Percentiles rank a stretch among this genome's conserved stretches.
phyloP scores from a whole-genome alignment of 2,888 invertebrate genomes.

The Platycnemis pennipes region DNA sequence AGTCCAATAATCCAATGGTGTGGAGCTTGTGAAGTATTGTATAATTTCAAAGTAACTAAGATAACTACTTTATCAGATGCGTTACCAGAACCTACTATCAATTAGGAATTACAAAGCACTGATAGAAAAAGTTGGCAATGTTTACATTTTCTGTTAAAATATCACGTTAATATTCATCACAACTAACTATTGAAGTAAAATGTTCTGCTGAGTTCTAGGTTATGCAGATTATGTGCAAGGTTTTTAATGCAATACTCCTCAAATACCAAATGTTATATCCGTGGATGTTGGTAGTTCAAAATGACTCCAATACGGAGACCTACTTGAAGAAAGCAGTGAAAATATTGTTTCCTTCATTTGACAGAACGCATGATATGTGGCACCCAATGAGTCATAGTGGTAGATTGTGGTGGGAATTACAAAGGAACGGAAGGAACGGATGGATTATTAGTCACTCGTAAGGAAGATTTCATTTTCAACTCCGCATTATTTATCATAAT shows the following conservation, averaged over 20 bases:
- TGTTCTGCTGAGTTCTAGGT: neutral
- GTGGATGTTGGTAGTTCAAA: neutral
- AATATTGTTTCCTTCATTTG: neutral
- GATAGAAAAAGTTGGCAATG: too few species aligned
- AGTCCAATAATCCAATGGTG: too few species aligned
- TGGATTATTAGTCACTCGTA: neutral
- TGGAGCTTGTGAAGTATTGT: too few species aligned
- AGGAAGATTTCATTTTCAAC: too few species aligned
- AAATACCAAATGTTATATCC: neutral
- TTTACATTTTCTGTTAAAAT: too few species aligned
- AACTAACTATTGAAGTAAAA: too few species aligned
- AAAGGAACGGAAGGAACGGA: neutral
- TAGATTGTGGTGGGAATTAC: neutral
- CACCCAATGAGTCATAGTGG: neutral
- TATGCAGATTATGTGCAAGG: neutral
- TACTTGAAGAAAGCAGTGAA: neutral
- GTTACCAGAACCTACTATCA: too few species aligned
- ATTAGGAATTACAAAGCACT: too few species aligned
- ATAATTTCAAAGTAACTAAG: too few species aligned
- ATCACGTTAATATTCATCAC: too few species aligned
- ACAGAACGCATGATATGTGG: neutral
- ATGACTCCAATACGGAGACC: neutral
- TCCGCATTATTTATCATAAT: too few species aligned
- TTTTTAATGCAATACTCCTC: neutral
- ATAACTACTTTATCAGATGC: too few species aligned